phyloP scores from a whole-genome alignment of 2,113 vertebrate genomes.

The Leptosomus discolor region DNA sequence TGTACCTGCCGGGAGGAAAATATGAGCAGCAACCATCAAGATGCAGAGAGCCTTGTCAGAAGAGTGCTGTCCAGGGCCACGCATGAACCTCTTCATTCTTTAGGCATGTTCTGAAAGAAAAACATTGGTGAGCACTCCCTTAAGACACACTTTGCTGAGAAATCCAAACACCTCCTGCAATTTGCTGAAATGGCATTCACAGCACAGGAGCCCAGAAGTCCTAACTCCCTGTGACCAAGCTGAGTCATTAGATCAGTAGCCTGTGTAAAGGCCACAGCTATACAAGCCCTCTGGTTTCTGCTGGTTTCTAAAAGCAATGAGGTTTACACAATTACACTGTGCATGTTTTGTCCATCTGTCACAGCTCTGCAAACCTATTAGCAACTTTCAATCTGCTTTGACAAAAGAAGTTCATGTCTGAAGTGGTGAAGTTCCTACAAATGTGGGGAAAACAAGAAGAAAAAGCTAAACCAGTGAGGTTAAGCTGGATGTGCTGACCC shows the following conservation, averaged over 20 bases:
- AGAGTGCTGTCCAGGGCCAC: background rate
- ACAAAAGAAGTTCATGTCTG: background rate
- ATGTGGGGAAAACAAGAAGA: background rate
- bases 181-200: background rate
- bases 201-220: background rate
- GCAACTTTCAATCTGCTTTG: background rate
- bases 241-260: background rate
- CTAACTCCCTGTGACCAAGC: accelerated
- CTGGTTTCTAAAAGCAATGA: background rate
- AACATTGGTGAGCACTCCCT: background rate
- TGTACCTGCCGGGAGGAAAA: constrained; percentile 29
- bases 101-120: constrained; percentile 12
- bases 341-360: background rate
- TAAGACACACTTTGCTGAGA: background rate
- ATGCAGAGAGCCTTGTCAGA: background rate
- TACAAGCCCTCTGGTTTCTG: background rate
- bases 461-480: background rate
- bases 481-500: background rate
- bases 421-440: background rate
- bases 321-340: background rate
- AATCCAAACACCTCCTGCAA: background rate
- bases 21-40: background rate
- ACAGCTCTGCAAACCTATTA: background rate
- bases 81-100: constrained; percentile 1
- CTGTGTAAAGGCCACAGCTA: background rate